A percentile compares a stretch with the other conserved stretches of the same genome.
Evolutionary conservation across 2,113 vertebrate genomes (phyloP).

Genomic region (Thamnophis sirtalis): DNA sequence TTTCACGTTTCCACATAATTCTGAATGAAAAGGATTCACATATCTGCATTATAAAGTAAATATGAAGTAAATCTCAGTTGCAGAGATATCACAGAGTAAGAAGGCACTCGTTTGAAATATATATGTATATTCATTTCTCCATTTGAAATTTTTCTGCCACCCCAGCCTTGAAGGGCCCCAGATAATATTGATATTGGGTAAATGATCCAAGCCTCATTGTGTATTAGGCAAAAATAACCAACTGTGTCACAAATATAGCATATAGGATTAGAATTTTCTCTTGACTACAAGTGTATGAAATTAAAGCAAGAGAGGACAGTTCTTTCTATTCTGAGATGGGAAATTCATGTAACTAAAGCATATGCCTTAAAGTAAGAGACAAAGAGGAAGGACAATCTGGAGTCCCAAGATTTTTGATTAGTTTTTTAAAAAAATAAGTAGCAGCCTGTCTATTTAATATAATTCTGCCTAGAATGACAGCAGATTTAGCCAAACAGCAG

Average conservation of each 20-base stretch:
- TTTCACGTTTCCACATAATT: neutral
- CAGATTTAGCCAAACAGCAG: neutral
- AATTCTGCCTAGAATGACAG: neutral
- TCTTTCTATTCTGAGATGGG: neutral
- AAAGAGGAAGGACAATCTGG: neutral
- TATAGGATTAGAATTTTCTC: neutral
- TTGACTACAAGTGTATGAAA: neutral
- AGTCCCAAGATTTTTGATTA: neutral
- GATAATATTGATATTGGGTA: neutral
- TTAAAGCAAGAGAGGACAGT: neutral
- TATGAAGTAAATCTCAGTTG: neutral
- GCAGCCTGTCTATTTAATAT: neutral
- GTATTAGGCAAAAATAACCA: neutral
- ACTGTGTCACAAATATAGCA: neutral
- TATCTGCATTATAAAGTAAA: neutral
- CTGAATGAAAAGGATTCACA: neutral
- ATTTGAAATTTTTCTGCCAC: neutral
- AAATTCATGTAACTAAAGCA: neutral
- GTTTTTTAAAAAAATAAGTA: neutral
- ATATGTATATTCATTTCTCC: neutral
- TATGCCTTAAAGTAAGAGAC: neutral
- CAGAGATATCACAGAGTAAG: neutral
- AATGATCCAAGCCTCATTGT: neutral
- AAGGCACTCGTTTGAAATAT: neutral
- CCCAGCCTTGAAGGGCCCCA: neutral